Evolutionary conservation across 2,113 vertebrate genomes (phyloP), one percentile per base, ranked within the genome.

Genomic region (Platichthys stellatus): DNA sequence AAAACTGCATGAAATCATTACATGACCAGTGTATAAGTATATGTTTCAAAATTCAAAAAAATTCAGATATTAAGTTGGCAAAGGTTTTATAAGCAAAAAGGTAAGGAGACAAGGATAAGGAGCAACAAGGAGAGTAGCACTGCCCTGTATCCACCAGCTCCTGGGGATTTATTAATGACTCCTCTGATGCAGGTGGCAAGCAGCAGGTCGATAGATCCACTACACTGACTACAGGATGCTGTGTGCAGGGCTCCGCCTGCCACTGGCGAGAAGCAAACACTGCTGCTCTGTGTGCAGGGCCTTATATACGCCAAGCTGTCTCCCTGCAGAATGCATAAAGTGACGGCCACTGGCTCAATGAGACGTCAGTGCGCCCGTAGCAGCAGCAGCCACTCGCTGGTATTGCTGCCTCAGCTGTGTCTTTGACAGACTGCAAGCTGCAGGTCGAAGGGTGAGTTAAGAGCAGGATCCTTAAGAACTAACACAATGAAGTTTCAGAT

Each of bases 241-340:
- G 13, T 65, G 70, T 69, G 70, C 57, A 18, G 69, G 51, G 24
- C 47, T 61, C 60, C 51, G 67, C 59, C 35, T 38, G 45, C 45
- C 45, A 17, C 65, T 69, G 57, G 64, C 62, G 66, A 79, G 35
- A 80, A 21, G 74, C 66, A 78, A 78, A 85, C 85, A 81, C 63
- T 81, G 74, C 47, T 66, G 65, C 74, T 81, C 69, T 82, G 77
- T 82, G 20, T 79, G 68, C 17, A 14, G 12, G 35, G 59, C 28
- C 31, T 63, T 24, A 54, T 51, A 47, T 63, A 80, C 8, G 40
- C 69, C 76, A 45, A 76, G 80, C 62, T 21, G 61, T 70, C 3
- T 80, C 65, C 38, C 64, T 63, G 26, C 20, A 47, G 45, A 47
- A 17, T 47, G 47, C 18, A 51, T 5, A 51, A 51, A 51, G 47